Base-by-base conservation (phyloP, 2,888 invertebrate genomes). In the Orchesellides sinensis region DNA sequence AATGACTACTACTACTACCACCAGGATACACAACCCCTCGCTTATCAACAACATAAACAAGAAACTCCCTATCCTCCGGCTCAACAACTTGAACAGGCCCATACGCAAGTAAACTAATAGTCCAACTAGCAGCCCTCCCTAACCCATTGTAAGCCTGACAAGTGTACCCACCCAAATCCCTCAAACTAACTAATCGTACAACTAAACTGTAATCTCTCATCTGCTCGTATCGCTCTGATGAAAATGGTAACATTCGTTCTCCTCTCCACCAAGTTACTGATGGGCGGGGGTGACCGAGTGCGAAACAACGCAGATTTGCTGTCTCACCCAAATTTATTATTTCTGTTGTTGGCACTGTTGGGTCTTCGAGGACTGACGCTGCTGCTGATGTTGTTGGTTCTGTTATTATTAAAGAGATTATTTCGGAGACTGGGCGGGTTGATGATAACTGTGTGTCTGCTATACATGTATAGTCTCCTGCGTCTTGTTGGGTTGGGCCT, bases 201-300 rank as follows among this genome's bases (percentile, higher is more conserved):
- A 93, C 92, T 59, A 98, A 91, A 0, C 95, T 93, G 90, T 93
- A 94, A 88, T 94, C 96, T 70, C 93, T 92, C 83, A 93, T 92
- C 84, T 95, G 94, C 89, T 96, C 94, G 89, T 93, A 95, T 70
- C 92, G 91, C 17, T 92, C 91, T 83, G 93, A 93, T 87, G 92
- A 92, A 87, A 94, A 91, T 0, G 96, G 96, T 83, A 97, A 92
- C 92, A 95, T 93, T 72, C 92, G 91, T 52, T 93, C 92, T 56
- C 95, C 95, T 79, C 94, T 93, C 95, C 95, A 96, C 97, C 97
- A 97, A 87, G 93, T 94, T 61, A 96, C 94, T 63, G 92, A 91
- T 0, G 97, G 96, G 83, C 92, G 90, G 0, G 97, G 97, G 92
- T 93, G 93, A 59, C 97, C 97, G 90, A 95, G 93, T 40, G 95